Evolutionary conservation across 2,113 vertebrate genomes (phyloP).

Genomic region (Cariama cristata): DNA sequence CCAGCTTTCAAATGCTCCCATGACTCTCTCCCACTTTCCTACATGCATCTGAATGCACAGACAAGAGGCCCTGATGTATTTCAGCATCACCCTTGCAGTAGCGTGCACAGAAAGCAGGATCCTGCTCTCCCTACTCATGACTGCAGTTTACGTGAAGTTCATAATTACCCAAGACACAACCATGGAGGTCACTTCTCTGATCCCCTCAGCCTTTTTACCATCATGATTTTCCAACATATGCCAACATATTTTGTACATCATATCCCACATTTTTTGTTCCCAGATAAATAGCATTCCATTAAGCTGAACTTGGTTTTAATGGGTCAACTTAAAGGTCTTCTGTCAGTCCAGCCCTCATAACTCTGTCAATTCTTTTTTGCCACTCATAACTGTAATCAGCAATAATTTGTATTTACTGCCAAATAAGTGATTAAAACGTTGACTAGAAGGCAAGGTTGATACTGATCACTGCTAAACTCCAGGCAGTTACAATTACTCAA

Average conservation of each 20-base stretch:
- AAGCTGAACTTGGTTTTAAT: not conserved
- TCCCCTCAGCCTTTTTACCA: not conserved
- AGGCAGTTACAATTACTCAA: not conserved
- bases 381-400: not conserved
- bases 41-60: fast-evolving
- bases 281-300: not conserved
- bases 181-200: not conserved
- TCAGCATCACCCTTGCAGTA: not conserved
- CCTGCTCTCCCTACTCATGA: not conserved
- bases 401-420: not conserved
- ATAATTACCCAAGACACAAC: not conserved
- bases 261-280: not conserved
- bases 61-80: not conserved
- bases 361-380: not conserved
- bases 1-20: not conserved
- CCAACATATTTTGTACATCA: not conserved
- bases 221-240: not conserved
- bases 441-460: not conserved
- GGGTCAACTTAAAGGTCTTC: not conserved
- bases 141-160: not conserved
- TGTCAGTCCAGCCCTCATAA: not conserved
- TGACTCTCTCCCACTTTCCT: not conserved
- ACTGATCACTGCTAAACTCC: not conserved
- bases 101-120: not conserved
- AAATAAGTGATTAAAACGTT: not conserved